phyloP scores from a whole-genome alignment of 2,113 vertebrate genomes.

The Amia ocellicauda region DNA sequence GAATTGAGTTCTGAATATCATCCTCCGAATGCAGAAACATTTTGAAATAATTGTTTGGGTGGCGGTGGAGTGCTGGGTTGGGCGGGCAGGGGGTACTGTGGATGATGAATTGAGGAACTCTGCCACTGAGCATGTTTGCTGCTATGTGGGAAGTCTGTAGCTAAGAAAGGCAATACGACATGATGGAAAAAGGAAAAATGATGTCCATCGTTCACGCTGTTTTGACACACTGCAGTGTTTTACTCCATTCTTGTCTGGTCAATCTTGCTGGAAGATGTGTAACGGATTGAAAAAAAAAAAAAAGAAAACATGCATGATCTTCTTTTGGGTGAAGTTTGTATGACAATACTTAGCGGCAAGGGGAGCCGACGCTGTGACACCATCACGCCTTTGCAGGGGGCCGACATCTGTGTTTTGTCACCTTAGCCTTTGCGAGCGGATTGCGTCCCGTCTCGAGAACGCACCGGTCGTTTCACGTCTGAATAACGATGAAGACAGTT shows the following conservation, averaged over 20 bases:
- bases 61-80: too few species aligned
- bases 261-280: not conserved
- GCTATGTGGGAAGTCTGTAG: constrained; percentile 22
- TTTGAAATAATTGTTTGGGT: too few species aligned
- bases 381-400: too few species aligned
- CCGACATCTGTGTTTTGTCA: too few species aligned
- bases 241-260: not conserved
- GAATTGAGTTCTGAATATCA: constrained; percentile 41
- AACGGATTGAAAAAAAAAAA: not conserved
- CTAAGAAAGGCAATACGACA: not conserved
- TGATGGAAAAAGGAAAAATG: not conserved
- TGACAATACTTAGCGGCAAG: constrained; percentile 35
- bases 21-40: not conserved
- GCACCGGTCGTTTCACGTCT: too few species aligned
- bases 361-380: constrained; percentile 36
- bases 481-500: too few species aligned
- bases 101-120: constrained; percentile 32
- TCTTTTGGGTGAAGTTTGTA: too few species aligned
- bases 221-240: not conserved
- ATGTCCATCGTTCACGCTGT: constrained; percentile 1
- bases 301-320: constrained; percentile 6
- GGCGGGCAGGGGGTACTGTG: constrained; percentile 16
- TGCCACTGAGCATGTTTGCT: constrained; percentile 41
- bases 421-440: too few species aligned
- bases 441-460: too few species aligned